Conservation (phyloP, 2,888 invertebrate species). For the Plutella xylostella region DNA sequence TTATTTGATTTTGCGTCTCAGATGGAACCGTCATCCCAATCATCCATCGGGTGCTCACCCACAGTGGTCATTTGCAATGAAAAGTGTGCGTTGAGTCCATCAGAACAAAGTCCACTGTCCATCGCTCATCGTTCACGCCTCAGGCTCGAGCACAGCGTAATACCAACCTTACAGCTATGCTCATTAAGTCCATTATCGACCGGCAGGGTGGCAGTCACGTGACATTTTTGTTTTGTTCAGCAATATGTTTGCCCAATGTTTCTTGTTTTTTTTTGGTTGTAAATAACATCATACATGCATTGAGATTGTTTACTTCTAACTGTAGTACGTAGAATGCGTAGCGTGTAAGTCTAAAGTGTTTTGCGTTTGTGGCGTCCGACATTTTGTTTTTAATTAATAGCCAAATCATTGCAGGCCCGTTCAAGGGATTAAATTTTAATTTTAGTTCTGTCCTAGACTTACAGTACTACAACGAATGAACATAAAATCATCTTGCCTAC, state of each 20-base stretch:
- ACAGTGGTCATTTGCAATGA: neutral
- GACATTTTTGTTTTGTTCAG: constrained; percentile 19
- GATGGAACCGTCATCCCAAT: neutral
- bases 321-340: too few relatives aligned
- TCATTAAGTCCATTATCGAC: constrained; percentile 1
- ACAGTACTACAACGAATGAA: too few relatives aligned
- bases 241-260: constrained; percentile 15
- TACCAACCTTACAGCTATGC: constrained; percentile 1
- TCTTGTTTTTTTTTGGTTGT: constrained; percentile 15
- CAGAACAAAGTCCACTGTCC: constrained; percentile 25
- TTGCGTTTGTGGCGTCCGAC: too few relatives aligned
- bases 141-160: constrained; percentile 37
- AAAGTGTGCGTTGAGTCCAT: neutral
- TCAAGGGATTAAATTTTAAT: too few relatives aligned
- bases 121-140: constrained; percentile 35
- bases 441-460: too few relatives aligned
- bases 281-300: too few relatives aligned
- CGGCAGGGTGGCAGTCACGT: constrained; percentile 16
- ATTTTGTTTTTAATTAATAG: too few relatives aligned
- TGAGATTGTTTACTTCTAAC: too few relatives aligned
- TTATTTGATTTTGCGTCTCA: too few relatives aligned
- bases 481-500: too few relatives aligned
- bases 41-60: neutral
- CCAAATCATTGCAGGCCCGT: too few relatives aligned
- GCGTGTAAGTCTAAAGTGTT: too few relatives aligned